Base-by-base conservation (phyloP, 2,888 invertebrate species). In the Julus scandinavius region DNA sequence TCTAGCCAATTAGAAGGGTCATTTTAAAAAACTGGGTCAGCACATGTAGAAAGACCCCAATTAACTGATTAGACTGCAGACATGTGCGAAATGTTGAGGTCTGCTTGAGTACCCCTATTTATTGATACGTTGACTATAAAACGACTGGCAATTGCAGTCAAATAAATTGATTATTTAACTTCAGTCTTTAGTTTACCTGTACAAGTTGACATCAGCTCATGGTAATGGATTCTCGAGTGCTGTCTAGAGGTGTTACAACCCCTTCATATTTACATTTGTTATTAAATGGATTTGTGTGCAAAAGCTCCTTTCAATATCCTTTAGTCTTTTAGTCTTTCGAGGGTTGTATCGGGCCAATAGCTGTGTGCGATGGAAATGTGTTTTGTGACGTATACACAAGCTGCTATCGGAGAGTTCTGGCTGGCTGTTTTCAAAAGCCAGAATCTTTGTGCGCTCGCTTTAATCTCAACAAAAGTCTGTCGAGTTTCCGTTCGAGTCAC, bases 391-490 rank as follows among this genome's bases (percentile, higher is more conserved):
- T 29, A 1, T 7, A 9, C 29, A 7, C 54, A n/a, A 5, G 41
- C 41, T 45, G 41, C 72, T 72, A 72, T 72, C 72, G n/a, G n/a
- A 72, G 72, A 20, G 7, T 72, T 72, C 20, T 72, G 72, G 72
- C 29, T 72, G 72, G 72, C 72, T 72, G 72, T 72, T 72, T 45
- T 29, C 72, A 7, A 20, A 29, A 72, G 72, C 29, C 72, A 72
- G 29, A 72, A 72, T 72, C 72, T 72, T 72, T 72, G 72, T 72
- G 72, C n/a, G 72, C 72, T 72, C 9, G 72, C 72, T 20, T 72
- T 72, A 72, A 72, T 72, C 72, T 72, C 72, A 72, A 72, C 72
- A 72, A 72, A 72, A 72, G 72, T 20, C 72, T 72, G 7, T 72
- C 29, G 4, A 72, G 72, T 29, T 72, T 72, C 72, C 72, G 72